phyloP scores from a whole-genome alignment of 1,140 invertebrate genomes.

The Psix sp. region DNA sequence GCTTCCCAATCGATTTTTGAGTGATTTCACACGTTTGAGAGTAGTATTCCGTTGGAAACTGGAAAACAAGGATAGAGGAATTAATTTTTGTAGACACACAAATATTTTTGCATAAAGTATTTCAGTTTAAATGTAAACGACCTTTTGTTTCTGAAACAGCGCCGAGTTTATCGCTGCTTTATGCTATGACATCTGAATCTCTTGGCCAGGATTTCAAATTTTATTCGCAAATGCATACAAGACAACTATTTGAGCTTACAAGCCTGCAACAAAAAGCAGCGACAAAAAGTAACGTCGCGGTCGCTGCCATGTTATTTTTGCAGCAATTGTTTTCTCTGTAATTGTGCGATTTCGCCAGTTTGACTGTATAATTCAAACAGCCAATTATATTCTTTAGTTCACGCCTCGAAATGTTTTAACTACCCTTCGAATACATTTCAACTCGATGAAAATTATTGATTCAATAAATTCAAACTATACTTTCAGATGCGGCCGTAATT shows the following conservation, averaged over 20 bases:
- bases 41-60: no score
- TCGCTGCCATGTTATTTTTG: slow-evolving; percentile 34
- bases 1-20: no score
- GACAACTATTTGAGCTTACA: slow-evolving; percentile 28
- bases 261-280: slow-evolving; percentile 22
- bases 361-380: slow-evolving; percentile 37
- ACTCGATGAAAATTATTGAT: neutral
- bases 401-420: slow-evolving; percentile 28
- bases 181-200: slow-evolving; percentile 42
- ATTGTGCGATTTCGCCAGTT: slow-evolving; percentile 15
- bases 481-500: no score
- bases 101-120: no score
- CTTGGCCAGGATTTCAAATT: slow-evolving; percentile 35
- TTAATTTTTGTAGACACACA: no score
- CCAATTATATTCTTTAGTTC: slow-evolving; percentile 15
- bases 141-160: slow-evolving; percentile 28
- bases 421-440: slow-evolving; percentile 16
- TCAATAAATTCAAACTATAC: slow-evolving; percentile 19
- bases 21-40: no score
- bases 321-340: slow-evolving; percentile 39
- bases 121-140: no score
- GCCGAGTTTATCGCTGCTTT: slow-evolving; percentile 36
- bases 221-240: slow-evolving; percentile 42
- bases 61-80: no score
- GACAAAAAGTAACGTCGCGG: slow-evolving; percentile 30